Evolutionary conservation across 2,113 vertebrate species (phyloP), one percentile per base, ranked within the genome.

Genomic region (Atherinomorus stipes): DNA sequence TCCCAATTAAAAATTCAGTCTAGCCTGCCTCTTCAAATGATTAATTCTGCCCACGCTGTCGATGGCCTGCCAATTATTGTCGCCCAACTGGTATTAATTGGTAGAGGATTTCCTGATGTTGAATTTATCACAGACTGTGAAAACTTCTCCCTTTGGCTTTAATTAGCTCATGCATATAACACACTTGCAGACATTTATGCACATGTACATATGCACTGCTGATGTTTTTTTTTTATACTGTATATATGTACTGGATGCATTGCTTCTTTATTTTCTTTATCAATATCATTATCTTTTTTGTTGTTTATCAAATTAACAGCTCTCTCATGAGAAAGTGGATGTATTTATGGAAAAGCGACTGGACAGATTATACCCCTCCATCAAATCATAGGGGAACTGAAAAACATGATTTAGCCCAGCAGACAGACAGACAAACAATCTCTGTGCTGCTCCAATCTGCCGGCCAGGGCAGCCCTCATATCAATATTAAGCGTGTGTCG

Each of bases 1-100:
- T 88, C 88, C 89, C 91, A 93, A 94, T 93, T 94, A 93, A 93
- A 93, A 93, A 88, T 85, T 71, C 85, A 83, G 90, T 89, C 89
- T 89, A 89, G 90, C 86, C 88, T 80, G 83, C 84, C 84, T 88
- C 89, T 89, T 88, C 88, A 88, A 85, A 91, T 90, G 86, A 93
- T 92, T 91, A 91, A 91, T 91, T 91, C 91, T 91, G 80, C 91
- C 89, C 86, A 81, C 83, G 81, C 89, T 79, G 86, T 90, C 89
- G 83, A 89, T 92, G 90, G 85, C 76, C 75, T 88, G 90, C 90
- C 91, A 93, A 93, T 93, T 93, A 92, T 91, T 88, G 87, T 90
- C 84, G 66, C 85, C 90, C 80, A 81, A 84, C 90, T 89, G 88
- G 88, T 91, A 93, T 93, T 93, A 92, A 90, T 90, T 91, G 87